These are phyloP conservation scores for Metopia argyrocephala DNA, from an alignment of 2,888 invertebrate species.

Conservation along the genomic window DNA sequence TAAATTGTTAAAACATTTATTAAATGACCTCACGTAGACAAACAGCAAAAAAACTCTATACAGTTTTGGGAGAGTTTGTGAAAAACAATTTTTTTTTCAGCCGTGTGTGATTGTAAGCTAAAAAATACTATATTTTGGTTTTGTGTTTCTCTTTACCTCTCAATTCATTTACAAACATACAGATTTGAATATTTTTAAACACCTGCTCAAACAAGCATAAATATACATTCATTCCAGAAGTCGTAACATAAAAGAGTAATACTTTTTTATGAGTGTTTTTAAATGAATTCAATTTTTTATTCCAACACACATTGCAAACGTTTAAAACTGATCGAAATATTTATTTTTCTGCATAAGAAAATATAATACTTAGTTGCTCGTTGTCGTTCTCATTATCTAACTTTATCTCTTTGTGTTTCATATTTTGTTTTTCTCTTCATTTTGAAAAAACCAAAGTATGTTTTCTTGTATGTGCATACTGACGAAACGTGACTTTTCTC, in stretches of 20 bases:
- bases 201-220: neutral
- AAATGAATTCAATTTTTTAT: neutral
- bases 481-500: conserved; percentile 48
- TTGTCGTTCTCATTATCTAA: neutral
- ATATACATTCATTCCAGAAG: neutral
- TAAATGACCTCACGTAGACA: conserved; percentile 75
- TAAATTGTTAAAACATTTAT: conserved; percentile 76
- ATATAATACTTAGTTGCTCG: neutral
- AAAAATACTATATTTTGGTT: too few relatives aligned
- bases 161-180: neutral
- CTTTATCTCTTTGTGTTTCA: neutral
- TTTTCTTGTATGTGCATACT: conserved; percentile 6
- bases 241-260: neutral
- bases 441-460: neutral
- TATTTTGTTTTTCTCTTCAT: neutral
- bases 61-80: conserved; percentile 5
- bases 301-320: neutral
- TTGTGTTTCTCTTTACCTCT: neutral
- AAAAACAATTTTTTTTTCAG: neutral
- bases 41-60: conserved; percentile 30
- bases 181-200: neutral
- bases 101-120: neutral
- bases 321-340: neutral
- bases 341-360: too few relatives aligned
- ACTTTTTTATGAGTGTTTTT: neutral